Base-by-base conservation (phyloP, 2,113 vertebrate genomes). In the Odobenus rosmarus region DNA sequence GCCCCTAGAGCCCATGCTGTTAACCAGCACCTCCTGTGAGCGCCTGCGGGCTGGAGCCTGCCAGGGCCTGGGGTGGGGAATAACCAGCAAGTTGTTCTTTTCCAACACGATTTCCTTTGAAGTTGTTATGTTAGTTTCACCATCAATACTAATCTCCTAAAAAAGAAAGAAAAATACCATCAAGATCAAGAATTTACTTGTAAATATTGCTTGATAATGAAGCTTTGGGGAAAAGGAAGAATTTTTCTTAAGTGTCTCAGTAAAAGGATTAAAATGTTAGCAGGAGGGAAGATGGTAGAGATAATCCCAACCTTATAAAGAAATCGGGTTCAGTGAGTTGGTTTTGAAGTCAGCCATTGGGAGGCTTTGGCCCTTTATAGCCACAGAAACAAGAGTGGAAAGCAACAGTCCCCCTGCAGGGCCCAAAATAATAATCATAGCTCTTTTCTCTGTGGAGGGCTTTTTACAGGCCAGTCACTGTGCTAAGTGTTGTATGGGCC, bases 161-260 rank as follows among this genome's bases (percentile, higher is more conserved):
- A 59, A 81, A n/a, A 81, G 67, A 61, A 92, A 59, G 71, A 94
- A 57, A 21, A 51, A 33, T 77, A 39, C 53, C 39, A 62, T 53
- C 28, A 76, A 76, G 5, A 69, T 62, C 72, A 92, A 93, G 42
- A 95, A 69, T 86, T 42, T 92, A 74, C 86, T 39, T 87, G 7
- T 92, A 90, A 94, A 76, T 55, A 85, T n/a, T 49, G 7, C 36
- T 95, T 92, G 26, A 83, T 95, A 62, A 64, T 21, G 80, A 95
- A 80, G 31, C 46, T 81, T 95, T 81, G 80, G 51, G 33, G 36
- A 18, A 76, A 96, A 90, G 46, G 55, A 55, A 72, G 26, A 93
- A 82, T 93, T 77, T 82, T 96, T 94, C 81, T 53, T 46, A 92
- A 87, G 42, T 72, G 42, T 93, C 53, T 89, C n/a, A 28, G 33